phyloP scores from a whole-genome alignment of 2,797 vertebrate species.

The Melanotaenia maccullochi region DNA sequence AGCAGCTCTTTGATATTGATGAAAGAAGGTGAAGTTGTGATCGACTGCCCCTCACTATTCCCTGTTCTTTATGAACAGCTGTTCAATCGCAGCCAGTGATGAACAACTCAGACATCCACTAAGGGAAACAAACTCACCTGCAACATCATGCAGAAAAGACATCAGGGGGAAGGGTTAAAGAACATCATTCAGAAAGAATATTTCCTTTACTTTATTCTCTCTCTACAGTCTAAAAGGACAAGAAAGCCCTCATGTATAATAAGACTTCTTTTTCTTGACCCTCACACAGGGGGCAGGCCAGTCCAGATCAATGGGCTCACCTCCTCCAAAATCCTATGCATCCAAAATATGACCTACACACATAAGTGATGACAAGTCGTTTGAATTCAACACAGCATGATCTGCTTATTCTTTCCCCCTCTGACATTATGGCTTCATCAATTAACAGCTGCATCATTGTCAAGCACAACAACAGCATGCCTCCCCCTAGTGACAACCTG shows the following conservation, averaged over 20 bases:
- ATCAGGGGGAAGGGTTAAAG: neutral
- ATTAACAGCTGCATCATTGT: conserved; percentile 49
- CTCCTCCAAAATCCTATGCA: conserved; percentile 7
- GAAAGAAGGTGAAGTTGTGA: conserved; percentile 30
- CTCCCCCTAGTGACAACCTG: conserved; percentile 71
- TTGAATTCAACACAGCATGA: neutral
- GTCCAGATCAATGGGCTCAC: conserved; percentile 21
- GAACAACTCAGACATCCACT: conserved; percentile 35
- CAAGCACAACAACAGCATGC: conserved; percentile 56
- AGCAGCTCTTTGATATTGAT: conserved; percentile 35
- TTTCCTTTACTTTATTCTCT: conserved; percentile 6
- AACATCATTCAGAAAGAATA: neutral
- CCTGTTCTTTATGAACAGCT: conserved; percentile 62
- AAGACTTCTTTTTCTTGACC: conserved; percentile 3
- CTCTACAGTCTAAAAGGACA: neutral
- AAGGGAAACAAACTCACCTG: conserved; percentile 1
- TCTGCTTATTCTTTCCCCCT: neutral
- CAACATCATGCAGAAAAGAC: conserved; percentile 10
- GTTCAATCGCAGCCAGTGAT: conserved; percentile 46
- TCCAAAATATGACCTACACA: conserved; percentile 33
- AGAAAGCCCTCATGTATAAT: conserved; percentile 10
- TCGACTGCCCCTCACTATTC: conserved; percentile 38
- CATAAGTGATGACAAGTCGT: conserved; percentile 14
- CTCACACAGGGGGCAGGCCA: conserved; percentile 4
- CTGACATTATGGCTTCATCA: conserved; percentile 29